Conservation (phyloP, 2,797 vertebrate genomes). For the Enteromius trimaculatus region DNA sequence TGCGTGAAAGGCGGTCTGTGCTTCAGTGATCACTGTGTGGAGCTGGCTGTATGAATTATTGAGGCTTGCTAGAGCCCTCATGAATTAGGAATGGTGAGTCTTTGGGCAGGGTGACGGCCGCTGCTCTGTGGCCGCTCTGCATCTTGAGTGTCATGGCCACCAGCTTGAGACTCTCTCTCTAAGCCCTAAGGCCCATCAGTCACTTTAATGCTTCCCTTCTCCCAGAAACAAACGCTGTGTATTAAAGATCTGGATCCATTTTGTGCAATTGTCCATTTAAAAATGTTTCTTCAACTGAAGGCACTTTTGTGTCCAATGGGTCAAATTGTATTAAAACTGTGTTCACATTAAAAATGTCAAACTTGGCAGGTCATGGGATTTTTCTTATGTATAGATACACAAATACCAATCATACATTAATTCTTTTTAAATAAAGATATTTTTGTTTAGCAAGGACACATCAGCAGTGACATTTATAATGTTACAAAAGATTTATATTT, state of each 20-base stretch:
- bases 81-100: conserved; percentile 82
- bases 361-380: background rate
- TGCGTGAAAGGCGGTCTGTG: conserved; percentile 65
- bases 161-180: conserved; percentile 54
- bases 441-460: background rate
- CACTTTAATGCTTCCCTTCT: conserved; percentile 27
- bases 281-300: conserved; percentile 9
- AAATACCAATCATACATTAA: background rate
- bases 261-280: background rate
- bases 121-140: conserved; percentile 54
- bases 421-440: background rate
- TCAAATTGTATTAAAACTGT: background rate
- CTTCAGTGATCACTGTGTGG: conserved; percentile 64
- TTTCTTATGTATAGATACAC: background rate
- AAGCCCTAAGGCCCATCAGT: conserved; percentile 53
- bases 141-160: conserved; percentile 62
- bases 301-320: background rate
- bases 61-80: conserved; percentile 78
- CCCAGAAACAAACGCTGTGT: background rate
- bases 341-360: background rate
- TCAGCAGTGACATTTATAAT: background rate
- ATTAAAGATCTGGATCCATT: conserved; percentile 9
- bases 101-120: conserved; percentile 58
- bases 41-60: conserved; percentile 80
- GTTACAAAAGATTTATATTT: background rate